These are phyloP conservation scores for Paralichthys olivaceus DNA, from an alignment of 2,113 vertebrate species.

Conservation along the genomic window DNA sequence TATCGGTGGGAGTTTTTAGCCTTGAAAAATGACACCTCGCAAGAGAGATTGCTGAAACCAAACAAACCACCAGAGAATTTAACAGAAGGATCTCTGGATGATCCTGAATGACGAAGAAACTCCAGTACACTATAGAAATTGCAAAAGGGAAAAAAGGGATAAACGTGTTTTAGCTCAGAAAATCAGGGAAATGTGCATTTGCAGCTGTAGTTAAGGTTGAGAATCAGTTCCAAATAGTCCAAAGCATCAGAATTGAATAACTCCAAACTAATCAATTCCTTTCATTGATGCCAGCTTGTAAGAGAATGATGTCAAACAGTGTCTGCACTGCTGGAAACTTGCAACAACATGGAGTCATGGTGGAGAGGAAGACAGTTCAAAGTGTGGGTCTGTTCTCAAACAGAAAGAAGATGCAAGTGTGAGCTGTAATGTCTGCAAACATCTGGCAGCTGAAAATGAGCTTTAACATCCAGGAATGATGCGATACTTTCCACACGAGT, in stretches of 20 bases:
- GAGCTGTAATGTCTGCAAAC: neutral
- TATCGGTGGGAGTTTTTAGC: neutral
- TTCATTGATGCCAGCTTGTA: neutral
- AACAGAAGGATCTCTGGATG: neutral
- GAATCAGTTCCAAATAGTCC: neutral
- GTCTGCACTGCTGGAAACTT: neutral
- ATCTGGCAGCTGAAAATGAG: no score
- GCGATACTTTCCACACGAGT: no score
- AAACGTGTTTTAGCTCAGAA: constrained; percentile 9
- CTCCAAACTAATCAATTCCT: neutral
- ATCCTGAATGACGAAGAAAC: neutral
- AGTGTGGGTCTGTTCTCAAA: neutral
- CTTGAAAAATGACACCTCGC: neutral
- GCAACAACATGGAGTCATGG: neutral
- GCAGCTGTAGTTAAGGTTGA: neutral
- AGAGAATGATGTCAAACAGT: neutral
- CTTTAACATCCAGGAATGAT: no score
- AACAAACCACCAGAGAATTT: no score
- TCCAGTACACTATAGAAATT: no score
- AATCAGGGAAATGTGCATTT: constrained; percentile 3
- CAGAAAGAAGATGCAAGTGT: neutral
- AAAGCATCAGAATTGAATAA: neutral
- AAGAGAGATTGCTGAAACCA: neutral
- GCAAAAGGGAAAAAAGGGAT: neutral
- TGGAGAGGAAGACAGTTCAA: neutral